Evolutionary conservation across 2,888 invertebrate species (phyloP), one percentile per base, ranked within the genome.

Genomic region (Plagodis dolabraria): DNA sequence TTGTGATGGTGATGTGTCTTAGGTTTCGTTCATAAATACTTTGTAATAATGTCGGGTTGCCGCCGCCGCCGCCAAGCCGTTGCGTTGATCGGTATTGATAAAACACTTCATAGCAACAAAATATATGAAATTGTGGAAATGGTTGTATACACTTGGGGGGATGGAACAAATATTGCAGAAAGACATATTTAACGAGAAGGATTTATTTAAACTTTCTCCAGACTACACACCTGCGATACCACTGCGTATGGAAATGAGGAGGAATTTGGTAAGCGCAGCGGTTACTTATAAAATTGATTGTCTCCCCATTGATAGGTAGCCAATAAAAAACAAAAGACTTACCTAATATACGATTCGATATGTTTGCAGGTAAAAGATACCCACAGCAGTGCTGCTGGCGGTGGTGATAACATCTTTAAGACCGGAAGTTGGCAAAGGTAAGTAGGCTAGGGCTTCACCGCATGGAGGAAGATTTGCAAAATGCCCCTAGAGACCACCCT

Each of bases 91-190:
- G 22, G 10, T 40, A 40, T 72, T 68, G 63, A 67, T 70, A 66
- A 43, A 74, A 73, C 64, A 51, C 40, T 67, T 65, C 69, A 11
- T 71, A 62, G 67, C 58, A 67, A 71, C 71, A 22, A 45, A 44
- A 47, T 50, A 53, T 50, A 33, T 36, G 45, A 53, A 67, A 36
- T 35, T 36, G 11, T 5, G 7, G 40, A 55, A 33, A 50, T 58
- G 53, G 33, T 34, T n/a, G 60, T 42, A 53, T n/a, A 38, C 36
- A 10, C 40, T 36, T 22, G n/a, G 57, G 52, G 65, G 49, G 42
- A 86, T 88, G 86, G 85, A 88, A 65, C 78, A 86, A 64, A 71
- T 88, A 65, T 61, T 86, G 47, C 72, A 71, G 33, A 87, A 85
- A 73, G 78, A 87, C 56, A 85, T 86, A 64, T 86, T 86, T 63